Conservation (phyloP, 2,113 vertebrate genomes). For the Syngnathoides biaculeatus region DNA sequence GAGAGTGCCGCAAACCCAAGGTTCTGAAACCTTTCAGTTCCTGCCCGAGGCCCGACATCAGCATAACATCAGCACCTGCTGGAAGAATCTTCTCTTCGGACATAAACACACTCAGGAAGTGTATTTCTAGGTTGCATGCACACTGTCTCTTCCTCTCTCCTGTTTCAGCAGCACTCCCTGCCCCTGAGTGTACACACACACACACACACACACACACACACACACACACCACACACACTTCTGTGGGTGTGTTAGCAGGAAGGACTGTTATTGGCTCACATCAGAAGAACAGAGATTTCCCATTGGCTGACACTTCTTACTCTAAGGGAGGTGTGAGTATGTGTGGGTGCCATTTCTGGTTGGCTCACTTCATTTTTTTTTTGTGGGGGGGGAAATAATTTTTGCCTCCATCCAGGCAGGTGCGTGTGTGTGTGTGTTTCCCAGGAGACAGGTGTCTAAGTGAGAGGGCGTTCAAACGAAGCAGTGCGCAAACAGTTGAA, state of each 20-base stretch:
- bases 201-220: conserved; percentile 10
- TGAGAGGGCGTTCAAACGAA: conserved; percentile 54
- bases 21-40: conserved; percentile 33
- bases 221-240: conserved; percentile 28
- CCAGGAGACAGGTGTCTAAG: conserved; percentile 65
- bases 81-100: conserved; percentile 19
- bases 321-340: conserved; percentile 9
- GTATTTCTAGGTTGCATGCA: not conserved
- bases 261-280: conserved; percentile 41
- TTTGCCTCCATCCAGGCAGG: conserved; percentile 21
- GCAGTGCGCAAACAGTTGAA: conserved; percentile 47
- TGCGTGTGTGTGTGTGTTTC: conserved; percentile 43
- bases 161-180: not conserved
- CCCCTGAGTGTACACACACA: no score
- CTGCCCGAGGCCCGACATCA: conserved; percentile 52
- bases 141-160: not conserved
- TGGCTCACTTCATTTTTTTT: not conserved
- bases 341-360: conserved; percentile 31
- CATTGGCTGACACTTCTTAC: conserved; percentile 41
- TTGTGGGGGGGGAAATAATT: no score
- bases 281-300: conserved; percentile 1
- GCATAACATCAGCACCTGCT: conserved; percentile 53
- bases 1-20: conserved; percentile 56
- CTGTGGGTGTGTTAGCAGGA: conserved; percentile 59
- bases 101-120: not conserved